Conservation (phyloP, 2,113 vertebrate genomes). For the Trichechus manatus region DNA sequence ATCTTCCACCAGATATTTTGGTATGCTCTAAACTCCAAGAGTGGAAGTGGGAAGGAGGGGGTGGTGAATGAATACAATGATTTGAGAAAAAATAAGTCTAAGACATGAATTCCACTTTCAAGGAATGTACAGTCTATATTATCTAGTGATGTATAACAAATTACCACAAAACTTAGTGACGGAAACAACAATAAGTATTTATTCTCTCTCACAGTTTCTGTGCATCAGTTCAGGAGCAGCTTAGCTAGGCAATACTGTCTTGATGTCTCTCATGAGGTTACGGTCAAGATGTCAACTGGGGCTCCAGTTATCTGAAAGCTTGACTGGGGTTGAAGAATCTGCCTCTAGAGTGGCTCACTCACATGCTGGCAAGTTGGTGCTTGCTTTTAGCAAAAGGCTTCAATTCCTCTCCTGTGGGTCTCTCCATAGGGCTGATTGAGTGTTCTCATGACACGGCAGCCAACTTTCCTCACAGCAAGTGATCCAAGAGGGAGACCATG, state of each 20-base stretch:
- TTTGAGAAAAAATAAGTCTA: slow-evolving; percentile 20
- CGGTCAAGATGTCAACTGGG: neutral
- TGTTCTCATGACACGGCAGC: neutral
- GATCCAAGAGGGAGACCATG: slow-evolving; percentile 5
- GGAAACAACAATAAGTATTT: too few relatives aligned
- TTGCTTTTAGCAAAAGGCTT: too few relatives aligned
- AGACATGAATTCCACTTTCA: slow-evolving; percentile 29
- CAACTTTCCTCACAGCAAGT: slow-evolving; percentile 10
- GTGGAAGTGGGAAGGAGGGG: too few relatives aligned
- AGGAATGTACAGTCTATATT: slow-evolving; percentile 26
- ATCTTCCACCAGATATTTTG: neutral
- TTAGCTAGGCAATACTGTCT: too few relatives aligned
- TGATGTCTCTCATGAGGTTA: too few relatives aligned
- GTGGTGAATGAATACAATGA: neutral
- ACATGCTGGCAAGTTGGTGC: too few relatives aligned
- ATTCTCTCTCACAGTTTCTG: too few relatives aligned
- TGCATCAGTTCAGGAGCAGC: too few relatives aligned
- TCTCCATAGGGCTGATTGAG: neutral
- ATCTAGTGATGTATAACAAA: too few relatives aligned
- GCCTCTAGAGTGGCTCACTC: neutral
- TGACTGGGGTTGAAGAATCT: neutral
- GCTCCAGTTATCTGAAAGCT: neutral
- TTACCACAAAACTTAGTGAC: too few relatives aligned
- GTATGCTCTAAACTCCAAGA: neutral
- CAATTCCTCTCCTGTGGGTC: neutral